A percentile compares a stretch with the other conserved stretches of the same genome.
Conservation (phyloP, 2,888 invertebrate species). For the Melieria crassipennis region DNA sequence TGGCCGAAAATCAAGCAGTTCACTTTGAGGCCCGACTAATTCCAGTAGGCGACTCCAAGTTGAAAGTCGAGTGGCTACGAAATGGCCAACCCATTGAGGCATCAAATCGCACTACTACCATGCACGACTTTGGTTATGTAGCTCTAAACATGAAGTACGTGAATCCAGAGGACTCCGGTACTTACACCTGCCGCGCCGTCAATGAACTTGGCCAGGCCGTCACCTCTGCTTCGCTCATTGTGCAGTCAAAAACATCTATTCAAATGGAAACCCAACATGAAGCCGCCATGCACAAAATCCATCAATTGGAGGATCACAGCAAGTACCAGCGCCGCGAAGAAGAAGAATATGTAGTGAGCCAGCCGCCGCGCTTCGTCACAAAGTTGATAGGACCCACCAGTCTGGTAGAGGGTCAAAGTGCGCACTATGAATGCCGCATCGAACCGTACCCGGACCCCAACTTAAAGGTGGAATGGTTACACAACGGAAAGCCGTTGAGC, state of each 20-base stretch:
- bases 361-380: constrained; percentile 86
- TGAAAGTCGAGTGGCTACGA: constrained; percentile 93
- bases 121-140: constrained; percentile 98
- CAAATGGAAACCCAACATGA: constrained; percentile 91
- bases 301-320: constrained; percentile 83
- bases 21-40: constrained; percentile 94
- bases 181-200: constrained; percentile 92
- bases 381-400: constrained; percentile 87
- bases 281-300: constrained; percentile 86
- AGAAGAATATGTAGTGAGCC: constrained; percentile 81
- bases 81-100: constrained; percentile 92
- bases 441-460: constrained; percentile 92
- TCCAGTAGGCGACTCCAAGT: constrained; percentile 91
- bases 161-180: constrained; percentile 95
- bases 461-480: constrained; percentile 92
- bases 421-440: constrained; percentile 92
- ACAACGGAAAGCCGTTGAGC: constrained; percentile 88
- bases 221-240: constrained; percentile 90
- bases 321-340: constrained; percentile 84
- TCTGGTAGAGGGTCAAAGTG: constrained; percentile 87
- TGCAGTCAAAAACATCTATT: constrained; percentile 88
- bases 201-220: constrained; percentile 96
- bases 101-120: constrained; percentile 90
- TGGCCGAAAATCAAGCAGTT: constrained; percentile 90
- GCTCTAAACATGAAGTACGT: constrained; percentile 94